Evolutionary conservation across 1,140 invertebrate species (phyloP).

Genomic region (Nylanderia fulva): DNA sequence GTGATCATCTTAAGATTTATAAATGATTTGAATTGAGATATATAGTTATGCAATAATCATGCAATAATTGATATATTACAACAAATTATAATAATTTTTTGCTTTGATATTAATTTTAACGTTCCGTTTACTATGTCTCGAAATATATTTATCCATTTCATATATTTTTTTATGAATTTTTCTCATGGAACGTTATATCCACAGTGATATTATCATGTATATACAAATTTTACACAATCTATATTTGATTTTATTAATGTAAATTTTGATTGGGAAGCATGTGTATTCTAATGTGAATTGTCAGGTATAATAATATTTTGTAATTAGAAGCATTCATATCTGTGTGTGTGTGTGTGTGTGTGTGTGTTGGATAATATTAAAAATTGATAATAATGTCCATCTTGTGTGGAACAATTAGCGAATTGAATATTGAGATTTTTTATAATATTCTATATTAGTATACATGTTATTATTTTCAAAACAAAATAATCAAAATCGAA

Average conservation of each 20-base stretch:
- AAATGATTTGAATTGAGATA: not conserved
- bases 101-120: slow-evolving; percentile 53
- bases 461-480: slow-evolving; percentile 3
- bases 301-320: slow-evolving; percentile 26
- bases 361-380: not conserved
- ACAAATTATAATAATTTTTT: slow-evolving; percentile 63
- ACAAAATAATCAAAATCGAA: slow-evolving; percentile 35
- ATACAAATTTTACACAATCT: not conserved
- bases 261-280: not conserved
- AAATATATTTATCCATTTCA: not conserved
- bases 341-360: not conserved
- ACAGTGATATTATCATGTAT: slow-evolving; percentile 37
- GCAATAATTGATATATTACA: slow-evolving; percentile 49
- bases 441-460: not conserved
- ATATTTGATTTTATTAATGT: not conserved
- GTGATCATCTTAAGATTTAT: slow-evolving; percentile 6
- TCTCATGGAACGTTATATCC: slow-evolving; percentile 4
- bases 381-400: slow-evolving; percentile 11
- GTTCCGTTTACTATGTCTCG: slow-evolving; percentile 3
- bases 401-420: not conserved
- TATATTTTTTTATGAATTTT: not conserved
- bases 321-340: slow-evolving; percentile 7
- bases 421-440: not conserved
- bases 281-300: slow-evolving; percentile 20
- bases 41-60: slow-evolving; percentile 14